Percentiles rank a stretch among this genome's conserved stretches.
Conservation (phyloP, 1,140 invertebrate species). For the Pteromalus puparum region DNA sequence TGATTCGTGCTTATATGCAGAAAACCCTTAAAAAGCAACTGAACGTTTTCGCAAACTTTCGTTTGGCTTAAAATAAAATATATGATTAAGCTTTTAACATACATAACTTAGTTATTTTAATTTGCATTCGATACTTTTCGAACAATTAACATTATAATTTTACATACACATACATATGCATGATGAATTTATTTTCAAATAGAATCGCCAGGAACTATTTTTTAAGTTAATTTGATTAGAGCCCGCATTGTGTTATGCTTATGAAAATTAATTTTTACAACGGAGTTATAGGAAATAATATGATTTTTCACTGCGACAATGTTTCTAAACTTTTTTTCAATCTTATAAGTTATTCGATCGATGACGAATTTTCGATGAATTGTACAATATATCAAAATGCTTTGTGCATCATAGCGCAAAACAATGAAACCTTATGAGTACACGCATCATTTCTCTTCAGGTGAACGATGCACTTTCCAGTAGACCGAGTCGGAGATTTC, state of each 20-base stretch:
- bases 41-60: neutral
- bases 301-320: neutral
- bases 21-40: neutral
- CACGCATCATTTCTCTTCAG: neutral
- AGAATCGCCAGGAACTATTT: neutral
- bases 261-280: neutral
- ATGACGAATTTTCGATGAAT: slow-evolving; percentile 7
- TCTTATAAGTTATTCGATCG: neutral
- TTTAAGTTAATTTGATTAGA: neutral
- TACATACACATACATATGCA: no score
- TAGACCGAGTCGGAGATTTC: neutral
- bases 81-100: neutral
- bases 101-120: neutral
- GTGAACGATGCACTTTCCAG: neutral
- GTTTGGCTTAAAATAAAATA: neutral
- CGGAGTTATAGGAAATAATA: neutral
- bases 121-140: neutral
- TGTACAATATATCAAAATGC: neutral
- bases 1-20: neutral
- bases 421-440: neutral
- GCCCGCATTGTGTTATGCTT: neutral
- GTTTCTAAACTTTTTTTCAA: neutral
- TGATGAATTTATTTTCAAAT: slow-evolving; percentile 1
- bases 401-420: neutral
- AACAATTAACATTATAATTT: neutral